Conservation (phyloP, 1,140 invertebrate genomes). For the Coptotermes formosanus region DNA sequence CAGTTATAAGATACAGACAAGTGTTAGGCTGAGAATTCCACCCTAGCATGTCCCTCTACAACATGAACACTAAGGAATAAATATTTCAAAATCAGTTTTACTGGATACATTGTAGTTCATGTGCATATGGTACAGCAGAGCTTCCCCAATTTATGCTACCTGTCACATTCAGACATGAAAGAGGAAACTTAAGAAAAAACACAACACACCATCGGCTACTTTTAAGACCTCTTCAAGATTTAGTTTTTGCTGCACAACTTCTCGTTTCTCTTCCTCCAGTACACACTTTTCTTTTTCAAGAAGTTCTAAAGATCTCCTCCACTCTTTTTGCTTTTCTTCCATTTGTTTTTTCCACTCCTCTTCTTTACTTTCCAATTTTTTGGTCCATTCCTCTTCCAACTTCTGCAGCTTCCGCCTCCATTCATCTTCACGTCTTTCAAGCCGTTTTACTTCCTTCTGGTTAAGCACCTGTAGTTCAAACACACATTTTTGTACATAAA, state of each 20-base stretch:
- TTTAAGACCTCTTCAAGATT: slow-evolving; percentile 60
- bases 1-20: too few relatives aligned
- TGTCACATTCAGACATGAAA: too few relatives aligned
- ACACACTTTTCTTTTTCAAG: slow-evolving; percentile 55
- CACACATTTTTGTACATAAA: slow-evolving; percentile 23
- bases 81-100: too few relatives aligned
- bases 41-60: too few relatives aligned
- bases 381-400: slow-evolving; percentile 57
- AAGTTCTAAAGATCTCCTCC: slow-evolving; percentile 58
- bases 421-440: slow-evolving; percentile 55
- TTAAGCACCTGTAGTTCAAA: slow-evolving; percentile 41
- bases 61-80: too few relatives aligned
- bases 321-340: slow-evolving; percentile 63
- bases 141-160: too few relatives aligned
- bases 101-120: too few relatives aligned
- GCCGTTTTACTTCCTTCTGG: slow-evolving; percentile 49
- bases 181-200: slow-evolving; percentile 16
- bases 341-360: slow-evolving; percentile 52
- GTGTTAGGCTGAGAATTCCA: too few relatives aligned
- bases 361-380: slow-evolving; percentile 57
- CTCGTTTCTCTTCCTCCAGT: slow-evolving; percentile 59
- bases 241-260: slow-evolving; percentile 58
- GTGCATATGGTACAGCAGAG: too few relatives aligned
- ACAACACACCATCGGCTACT: slow-evolving; percentile 58
- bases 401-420: slow-evolving; percentile 51